phyloP scores from a whole-genome alignment of 2,888 invertebrate genomes.

The Agrilus biguttatus region DNA sequence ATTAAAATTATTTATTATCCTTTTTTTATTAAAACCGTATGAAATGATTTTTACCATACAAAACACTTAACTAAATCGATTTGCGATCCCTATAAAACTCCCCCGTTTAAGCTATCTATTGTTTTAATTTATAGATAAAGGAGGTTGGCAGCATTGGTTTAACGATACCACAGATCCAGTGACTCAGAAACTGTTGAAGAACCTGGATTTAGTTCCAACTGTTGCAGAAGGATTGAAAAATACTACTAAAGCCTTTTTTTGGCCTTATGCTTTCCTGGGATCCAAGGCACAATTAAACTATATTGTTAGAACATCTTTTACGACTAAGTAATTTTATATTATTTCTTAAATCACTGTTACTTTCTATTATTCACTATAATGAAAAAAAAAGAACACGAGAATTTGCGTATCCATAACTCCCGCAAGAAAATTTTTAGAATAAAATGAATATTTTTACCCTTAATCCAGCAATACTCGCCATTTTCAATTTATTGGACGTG shows the following conservation, averaged over 20 bases:
- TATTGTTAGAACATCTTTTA: constrained; percentile 56
- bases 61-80: too few species aligned
- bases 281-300: constrained; percentile 58
- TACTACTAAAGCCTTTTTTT: constrained; percentile 60
- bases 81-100: too few species aligned
- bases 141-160: constrained; percentile 66
- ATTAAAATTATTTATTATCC: too few species aligned
- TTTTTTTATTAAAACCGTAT: too few species aligned
- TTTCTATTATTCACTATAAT: background rate
- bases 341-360: background rate
- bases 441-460: too few species aligned
- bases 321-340: constrained; percentile 34
- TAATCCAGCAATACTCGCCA: too few species aligned
- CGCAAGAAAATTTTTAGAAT: too few species aligned
- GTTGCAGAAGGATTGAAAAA: constrained; percentile 56
- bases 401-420: background rate
- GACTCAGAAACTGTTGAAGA: constrained; percentile 45
- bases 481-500: too few species aligned
- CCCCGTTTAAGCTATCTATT: too few species aligned
- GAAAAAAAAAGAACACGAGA: background rate
- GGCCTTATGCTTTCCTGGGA: constrained; percentile 65
- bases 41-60: too few species aligned
- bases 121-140: constrained; percentile 38
- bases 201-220: constrained; percentile 51
- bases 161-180: constrained; percentile 50